A percentile compares a stretch with the other conserved stretches of the same genome.
Conservation (phyloP, 2,113 vertebrate species). For the Siphamia tubifer region DNA sequence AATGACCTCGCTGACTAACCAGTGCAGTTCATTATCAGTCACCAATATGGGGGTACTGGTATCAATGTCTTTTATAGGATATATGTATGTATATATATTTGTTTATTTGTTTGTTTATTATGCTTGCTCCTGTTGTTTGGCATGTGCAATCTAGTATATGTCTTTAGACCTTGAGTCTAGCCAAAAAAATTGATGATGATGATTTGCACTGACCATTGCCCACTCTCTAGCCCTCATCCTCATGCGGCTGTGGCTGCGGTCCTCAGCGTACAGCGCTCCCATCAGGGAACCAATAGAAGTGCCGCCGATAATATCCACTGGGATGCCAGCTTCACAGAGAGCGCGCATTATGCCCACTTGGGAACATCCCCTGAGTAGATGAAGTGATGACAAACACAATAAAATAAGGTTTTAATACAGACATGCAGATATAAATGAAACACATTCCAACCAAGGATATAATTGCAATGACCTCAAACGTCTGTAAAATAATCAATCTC, state of each 20-base stretch:
- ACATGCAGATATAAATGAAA: not conserved
- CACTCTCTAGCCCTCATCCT: conserved; percentile 90
- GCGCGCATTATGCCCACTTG: conserved; percentile 91
- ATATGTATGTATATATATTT: too few species aligned
- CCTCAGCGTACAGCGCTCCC: conserved; percentile 91
- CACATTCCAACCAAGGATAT: too few species aligned
- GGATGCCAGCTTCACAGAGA: conserved; percentile 86
- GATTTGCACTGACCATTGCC: conserved; percentile 86
- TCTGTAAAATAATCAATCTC: too few species aligned
- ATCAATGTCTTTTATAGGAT: too few species aligned
- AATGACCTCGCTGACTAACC: too few species aligned
- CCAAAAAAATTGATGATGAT: too few species aligned
- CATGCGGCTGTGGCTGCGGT: conserved; percentile 87
- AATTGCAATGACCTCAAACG: not conserved
- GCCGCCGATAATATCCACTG: conserved; percentile 91
- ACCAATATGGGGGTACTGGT: too few species aligned
- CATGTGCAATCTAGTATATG: too few species aligned
- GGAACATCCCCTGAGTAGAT: conserved; percentile 89
- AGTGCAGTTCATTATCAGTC: too few species aligned
- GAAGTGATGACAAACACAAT: not conserved
- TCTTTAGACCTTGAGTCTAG: too few species aligned
- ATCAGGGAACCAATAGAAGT: conserved; percentile 93
- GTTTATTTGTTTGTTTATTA: too few species aligned
- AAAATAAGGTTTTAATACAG: not conserved
- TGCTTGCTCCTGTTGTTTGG: too few species aligned